Conservation (phyloP, 2,888 invertebrate species). For the Eilema sororculum region DNA sequence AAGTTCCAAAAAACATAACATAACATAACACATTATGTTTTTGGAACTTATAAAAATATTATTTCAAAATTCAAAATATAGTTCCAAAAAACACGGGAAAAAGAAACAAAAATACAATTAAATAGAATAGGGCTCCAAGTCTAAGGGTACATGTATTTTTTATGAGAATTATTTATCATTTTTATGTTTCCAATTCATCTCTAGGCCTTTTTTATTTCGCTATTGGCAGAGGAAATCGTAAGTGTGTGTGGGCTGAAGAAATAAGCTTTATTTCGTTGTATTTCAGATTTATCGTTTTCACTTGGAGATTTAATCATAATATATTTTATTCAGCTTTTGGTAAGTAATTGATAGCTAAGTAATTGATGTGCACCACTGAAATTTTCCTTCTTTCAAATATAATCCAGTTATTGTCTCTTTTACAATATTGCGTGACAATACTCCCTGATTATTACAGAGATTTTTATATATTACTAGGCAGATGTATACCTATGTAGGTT, state of each 20-base stretch:
- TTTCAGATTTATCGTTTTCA: constrained; percentile 2
- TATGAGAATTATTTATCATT: constrained; percentile 50
- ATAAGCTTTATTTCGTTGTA: neutral
- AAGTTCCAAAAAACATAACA: no score
- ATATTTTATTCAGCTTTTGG: neutral
- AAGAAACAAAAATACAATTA: no score
- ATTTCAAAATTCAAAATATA: no score
- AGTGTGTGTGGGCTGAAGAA: constrained; percentile 22
- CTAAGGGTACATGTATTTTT: constrained; percentile 39
- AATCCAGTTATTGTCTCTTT: neutral
- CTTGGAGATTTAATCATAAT: neutral
- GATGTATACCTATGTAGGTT: no score
- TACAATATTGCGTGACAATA: neutral
- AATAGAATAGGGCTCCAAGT: no score
- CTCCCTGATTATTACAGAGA: neutral
- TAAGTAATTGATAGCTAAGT: neutral
- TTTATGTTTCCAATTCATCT: constrained; percentile 49
- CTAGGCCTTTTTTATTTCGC: constrained; percentile 41
- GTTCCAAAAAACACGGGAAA: no score
- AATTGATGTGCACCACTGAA: neutral
- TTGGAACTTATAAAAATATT: no score
- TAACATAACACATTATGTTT: no score
- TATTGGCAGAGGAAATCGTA: constrained; percentile 11
- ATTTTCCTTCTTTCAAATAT: neutral
- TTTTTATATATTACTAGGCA: no score